phyloP scores from a whole-genome alignment of 2,888 invertebrate species.

The Agrenia bidenticulata region DNA sequence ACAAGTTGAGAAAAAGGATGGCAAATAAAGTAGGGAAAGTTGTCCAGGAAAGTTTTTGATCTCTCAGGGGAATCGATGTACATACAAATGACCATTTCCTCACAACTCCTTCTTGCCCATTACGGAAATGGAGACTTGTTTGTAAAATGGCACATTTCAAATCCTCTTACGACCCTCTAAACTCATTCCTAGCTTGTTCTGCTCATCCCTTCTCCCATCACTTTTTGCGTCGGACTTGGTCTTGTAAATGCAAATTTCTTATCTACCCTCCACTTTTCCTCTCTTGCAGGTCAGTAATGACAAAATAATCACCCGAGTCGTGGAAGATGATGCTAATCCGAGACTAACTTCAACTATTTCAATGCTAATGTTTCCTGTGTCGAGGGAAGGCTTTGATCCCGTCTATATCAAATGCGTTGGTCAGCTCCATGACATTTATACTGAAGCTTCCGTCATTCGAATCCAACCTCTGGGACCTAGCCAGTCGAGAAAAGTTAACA shows the following conservation, averaged over 20 bases:
- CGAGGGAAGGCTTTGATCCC: not conserved
- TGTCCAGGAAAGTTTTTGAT: not conserved
- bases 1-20: conserved; percentile 11
- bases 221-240: too few species aligned
- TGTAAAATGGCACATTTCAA: conserved; percentile 16
- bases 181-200: not conserved
- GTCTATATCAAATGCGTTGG: conserved; percentile 17
- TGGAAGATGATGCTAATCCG: conserved; percentile 10
- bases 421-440: conserved; percentile 19
- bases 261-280: not conserved
- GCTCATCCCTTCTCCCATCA: not conserved
- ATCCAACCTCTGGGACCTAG: conserved; percentile 9
- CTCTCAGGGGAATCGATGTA: conserved; percentile 17
- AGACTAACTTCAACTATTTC: conserved; percentile 19
- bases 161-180: conserved; percentile 14
- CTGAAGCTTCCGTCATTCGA: conserved; percentile 11
- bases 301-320: conserved; percentile 7
- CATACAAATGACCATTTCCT: conserved; percentile 25
- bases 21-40: too few species aligned
- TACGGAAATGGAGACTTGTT: conserved; percentile 11
- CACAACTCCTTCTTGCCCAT: not conserved
- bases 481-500: not conserved
- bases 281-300: conserved; percentile 8
- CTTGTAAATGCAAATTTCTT: not conserved
- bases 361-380: conserved; percentile 16